Evolutionary conservation across 2,888 invertebrate genomes (phyloP).

Genomic region (Bembecia ichneumoniformis): DNA sequence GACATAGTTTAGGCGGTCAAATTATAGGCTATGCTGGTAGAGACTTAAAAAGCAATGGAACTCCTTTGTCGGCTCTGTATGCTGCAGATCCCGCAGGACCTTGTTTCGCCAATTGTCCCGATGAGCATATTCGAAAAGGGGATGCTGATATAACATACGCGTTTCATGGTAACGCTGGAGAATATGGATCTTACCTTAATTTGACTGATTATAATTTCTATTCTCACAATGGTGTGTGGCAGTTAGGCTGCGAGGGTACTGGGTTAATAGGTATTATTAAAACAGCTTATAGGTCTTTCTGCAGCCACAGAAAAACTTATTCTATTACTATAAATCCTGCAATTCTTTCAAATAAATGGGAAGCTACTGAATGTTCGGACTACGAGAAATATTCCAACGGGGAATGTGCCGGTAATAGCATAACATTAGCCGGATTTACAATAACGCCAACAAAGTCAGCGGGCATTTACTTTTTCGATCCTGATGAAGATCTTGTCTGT

Average conservation of each 20-base stretch:
- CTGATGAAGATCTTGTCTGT: not conserved
- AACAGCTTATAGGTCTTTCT: not conserved
- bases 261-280: not conserved
- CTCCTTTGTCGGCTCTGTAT: not conserved
- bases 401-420: not conserved
- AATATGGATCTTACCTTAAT: not conserved
- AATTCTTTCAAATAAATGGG: not conserved
- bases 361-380: not conserved
- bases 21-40: not conserved
- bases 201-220: not conserved
- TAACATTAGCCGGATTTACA: not conserved
- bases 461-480: not conserved
- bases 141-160: not conserved
- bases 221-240: not conserved
- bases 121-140: not conserved
- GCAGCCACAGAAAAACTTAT: not conserved
- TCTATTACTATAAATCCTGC: not conserved
- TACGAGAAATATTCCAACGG: not conserved
- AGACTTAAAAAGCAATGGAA: not conserved
- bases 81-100: not conserved
- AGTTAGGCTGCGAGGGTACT: not conserved
- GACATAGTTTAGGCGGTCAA: not conserved
- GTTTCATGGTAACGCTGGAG: not conserved
- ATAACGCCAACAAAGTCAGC: not conserved
- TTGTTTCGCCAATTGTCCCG: not conserved